Evolutionary conservation across 2,888 invertebrate species (phyloP).

Genomic region (Diplolepis rosae): DNA sequence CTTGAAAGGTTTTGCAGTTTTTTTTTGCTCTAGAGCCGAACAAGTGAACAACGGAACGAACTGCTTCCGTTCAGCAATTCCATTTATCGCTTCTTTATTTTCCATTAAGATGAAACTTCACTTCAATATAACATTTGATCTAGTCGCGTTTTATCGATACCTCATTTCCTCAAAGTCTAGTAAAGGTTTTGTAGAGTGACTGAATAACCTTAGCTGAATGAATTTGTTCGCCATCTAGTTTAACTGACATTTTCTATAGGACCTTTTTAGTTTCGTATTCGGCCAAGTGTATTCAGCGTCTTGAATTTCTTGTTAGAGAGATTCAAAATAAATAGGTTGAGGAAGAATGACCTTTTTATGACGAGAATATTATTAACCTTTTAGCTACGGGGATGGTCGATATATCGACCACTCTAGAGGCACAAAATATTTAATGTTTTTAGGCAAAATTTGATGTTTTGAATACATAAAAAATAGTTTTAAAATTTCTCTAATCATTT

Average conservation of each 20-base stretch:
- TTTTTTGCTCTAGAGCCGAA: not conserved
- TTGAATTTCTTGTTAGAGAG: not conserved
- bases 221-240: too few species aligned
- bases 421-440: too few species aligned
- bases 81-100: constrained; percentile 9
- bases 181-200: too few species aligned
- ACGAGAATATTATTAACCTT: not conserved
- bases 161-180: not conserved
- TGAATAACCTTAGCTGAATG: too few species aligned
- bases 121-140: not conserved
- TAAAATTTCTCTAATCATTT: too few species aligned
- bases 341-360: not conserved
- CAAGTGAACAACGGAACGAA: constrained; percentile 2
- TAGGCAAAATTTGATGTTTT: too few species aligned
- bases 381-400: too few species aligned
- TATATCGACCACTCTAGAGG: too few species aligned
- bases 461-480: too few species aligned
- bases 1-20: constrained; percentile 22
- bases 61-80: not conserved
- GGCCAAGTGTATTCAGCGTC: not conserved
- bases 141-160: constrained; percentile 1
- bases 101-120: not conserved
- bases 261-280: too few species aligned
- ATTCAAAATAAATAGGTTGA: not conserved
- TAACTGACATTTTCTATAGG: too few species aligned